Percentiles rank a stretch among this genome's conserved stretches.
phyloP scores from a whole-genome alignment of 2,888 invertebrate genomes.

The Melipona bicolor region DNA sequence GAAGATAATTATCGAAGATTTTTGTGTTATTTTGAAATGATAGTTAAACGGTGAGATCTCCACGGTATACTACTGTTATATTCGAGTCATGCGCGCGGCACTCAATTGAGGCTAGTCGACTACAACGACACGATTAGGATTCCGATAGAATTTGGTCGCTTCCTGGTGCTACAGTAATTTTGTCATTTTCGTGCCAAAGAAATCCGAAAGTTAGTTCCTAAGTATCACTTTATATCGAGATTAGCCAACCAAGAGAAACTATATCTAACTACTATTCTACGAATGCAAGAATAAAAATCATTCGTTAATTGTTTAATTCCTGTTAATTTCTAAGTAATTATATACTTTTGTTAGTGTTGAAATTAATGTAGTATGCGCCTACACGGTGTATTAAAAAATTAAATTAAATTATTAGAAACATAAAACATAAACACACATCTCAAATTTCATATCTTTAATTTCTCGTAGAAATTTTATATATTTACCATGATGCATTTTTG shows the following conservation, averaged over 20 bases:
- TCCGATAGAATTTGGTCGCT: conserved; percentile 35
- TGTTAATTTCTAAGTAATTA: background rate
- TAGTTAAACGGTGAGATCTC: conserved; percentile 5
- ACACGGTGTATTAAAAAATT: background rate
- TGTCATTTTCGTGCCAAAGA: conserved; percentile 7
- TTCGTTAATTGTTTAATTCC: background rate
- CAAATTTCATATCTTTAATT: background rate
- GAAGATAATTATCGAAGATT: background rate
- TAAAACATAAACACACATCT: background rate
- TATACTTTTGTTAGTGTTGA: background rate
- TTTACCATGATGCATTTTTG: background rate
- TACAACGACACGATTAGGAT: conserved; percentile 28
- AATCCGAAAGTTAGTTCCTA: background rate
- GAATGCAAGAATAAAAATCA: background rate
- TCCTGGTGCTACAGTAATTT: conserved; percentile 8
- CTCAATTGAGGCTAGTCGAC: conserved; percentile 28
- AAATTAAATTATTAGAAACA: background rate
- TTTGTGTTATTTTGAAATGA: background rate
- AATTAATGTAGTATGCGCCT: background rate
- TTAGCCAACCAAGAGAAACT: background rate
- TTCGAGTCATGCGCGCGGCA: conserved; percentile 19
- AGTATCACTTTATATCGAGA: background rate
- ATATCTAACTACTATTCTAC: too few relatives aligned
- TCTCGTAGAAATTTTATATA: background rate
- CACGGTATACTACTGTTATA: conserved; percentile 25